Evolutionary conservation across 1,140 invertebrate genomes (phyloP).

Genomic region (Rhagoletis pomonella): DNA sequence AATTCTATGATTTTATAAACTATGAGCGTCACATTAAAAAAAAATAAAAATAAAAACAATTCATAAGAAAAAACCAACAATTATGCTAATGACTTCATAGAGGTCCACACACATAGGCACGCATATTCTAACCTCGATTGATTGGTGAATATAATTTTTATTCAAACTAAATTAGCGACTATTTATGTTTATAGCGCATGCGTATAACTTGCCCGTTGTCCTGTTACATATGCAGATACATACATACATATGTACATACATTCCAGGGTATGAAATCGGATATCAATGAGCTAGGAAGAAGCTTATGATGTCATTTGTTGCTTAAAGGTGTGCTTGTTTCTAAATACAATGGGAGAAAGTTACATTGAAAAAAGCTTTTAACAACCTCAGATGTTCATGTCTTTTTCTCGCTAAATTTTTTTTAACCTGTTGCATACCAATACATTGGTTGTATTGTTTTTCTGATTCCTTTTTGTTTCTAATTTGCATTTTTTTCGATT

Average conservation of each 20-base stretch:
- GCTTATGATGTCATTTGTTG: neutral
- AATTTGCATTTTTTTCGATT: slow-evolving; percentile 31
- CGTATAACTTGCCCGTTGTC: neutral
- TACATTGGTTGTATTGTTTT: slow-evolving; percentile 14
- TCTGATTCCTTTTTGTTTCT: neutral
- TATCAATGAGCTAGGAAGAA: neutral
- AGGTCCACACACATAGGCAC: neutral
- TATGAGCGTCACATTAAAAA: neutral
- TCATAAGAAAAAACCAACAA: neutral
- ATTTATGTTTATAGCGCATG: slow-evolving; percentile 13
- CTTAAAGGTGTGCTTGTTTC: neutral
- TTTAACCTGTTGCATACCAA: slow-evolving; percentile 36
- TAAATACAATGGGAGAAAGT: neutral
- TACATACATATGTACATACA: neutral
- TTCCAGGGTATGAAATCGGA: neutral
- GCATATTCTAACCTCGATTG: neutral
- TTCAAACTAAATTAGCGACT: neutral
- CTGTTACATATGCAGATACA: neutral
- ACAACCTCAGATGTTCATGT: neutral
- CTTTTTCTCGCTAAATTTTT: neutral
- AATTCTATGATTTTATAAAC: slow-evolving; percentile 7
- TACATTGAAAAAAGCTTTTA: slow-evolving; percentile 7
- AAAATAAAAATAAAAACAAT: neutral
- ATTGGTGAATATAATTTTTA: neutral
- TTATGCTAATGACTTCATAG: slow-evolving; percentile 26